phyloP scores from a whole-genome alignment of 2,113 vertebrate genomes.

The Apus apus region DNA sequence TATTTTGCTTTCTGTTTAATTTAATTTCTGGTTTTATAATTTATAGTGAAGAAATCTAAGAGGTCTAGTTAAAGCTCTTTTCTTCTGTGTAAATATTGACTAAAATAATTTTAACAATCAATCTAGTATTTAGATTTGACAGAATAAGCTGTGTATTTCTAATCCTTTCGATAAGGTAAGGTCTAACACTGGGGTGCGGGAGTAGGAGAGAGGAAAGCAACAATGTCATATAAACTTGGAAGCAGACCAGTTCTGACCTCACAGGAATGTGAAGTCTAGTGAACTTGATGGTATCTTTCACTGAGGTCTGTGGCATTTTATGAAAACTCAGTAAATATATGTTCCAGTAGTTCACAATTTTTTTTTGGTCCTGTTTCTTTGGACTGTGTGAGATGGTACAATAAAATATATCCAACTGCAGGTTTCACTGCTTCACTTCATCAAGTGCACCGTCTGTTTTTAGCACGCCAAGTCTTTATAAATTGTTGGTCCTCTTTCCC shows the following conservation, averaged over 20 bases:
- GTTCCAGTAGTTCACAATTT: not conserved
- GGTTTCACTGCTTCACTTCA: not conserved
- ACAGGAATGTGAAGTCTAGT: not conserved
- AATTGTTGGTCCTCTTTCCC: not conserved
- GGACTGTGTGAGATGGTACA: not conserved
- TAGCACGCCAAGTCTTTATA: not conserved
- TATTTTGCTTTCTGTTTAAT: conserved; percentile 32
- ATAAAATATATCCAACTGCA: not conserved
- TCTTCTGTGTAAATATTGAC: conserved; percentile 12
- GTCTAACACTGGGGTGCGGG: not conserved
- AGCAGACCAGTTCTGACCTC: not conserved
- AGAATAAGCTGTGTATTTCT: not conserved
- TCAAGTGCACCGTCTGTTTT: not conserved
- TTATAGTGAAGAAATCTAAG: conserved; percentile 13
- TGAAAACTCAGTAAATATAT: not conserved
- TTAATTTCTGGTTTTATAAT: conserved; percentile 47
- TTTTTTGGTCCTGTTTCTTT: not conserved
- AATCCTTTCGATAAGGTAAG: not conserved
- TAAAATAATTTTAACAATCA: conserved; percentile 21
- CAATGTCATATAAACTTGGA: not conserved
- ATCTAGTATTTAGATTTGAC: not conserved
- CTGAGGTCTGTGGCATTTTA: not conserved
- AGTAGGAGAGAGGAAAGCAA: not conserved
- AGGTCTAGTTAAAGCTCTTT: conserved; percentile 7
- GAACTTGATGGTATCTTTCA: not conserved